Conservation (phyloP, 1,140 invertebrate species). For the Anastatus disparis region DNA sequence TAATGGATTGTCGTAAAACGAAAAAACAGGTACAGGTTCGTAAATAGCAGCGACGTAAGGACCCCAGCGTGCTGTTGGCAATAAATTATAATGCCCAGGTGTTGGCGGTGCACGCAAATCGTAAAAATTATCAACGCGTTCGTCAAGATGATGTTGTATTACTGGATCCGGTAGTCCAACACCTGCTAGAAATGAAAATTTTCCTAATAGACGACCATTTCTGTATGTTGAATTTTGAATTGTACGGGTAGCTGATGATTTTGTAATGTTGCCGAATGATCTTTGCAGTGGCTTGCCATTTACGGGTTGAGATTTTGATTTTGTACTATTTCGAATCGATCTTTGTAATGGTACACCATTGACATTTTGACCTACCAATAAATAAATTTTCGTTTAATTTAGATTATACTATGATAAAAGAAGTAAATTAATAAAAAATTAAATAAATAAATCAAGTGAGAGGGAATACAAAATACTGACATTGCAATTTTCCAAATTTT, state of each 20-base stretch:
- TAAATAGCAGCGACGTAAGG: conserved; percentile 54
- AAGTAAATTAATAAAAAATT: no score
- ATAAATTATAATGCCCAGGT: conserved; percentile 9
- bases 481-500: no score
- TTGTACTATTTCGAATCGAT: not conserved
- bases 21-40: conserved; percentile 46
- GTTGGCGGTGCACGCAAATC: not conserved
- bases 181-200: conserved; percentile 55
- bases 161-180: conserved; percentile 37
- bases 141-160: not conserved
- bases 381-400: no score
- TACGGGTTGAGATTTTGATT: not conserved
- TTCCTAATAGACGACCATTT: conserved; percentile 50
- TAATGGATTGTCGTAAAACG: conserved; percentile 19
- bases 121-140: not conserved
- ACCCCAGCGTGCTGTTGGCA: conserved; percentile 34
- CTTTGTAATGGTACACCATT: not conserved
- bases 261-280: no score
- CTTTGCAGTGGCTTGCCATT: not conserved
- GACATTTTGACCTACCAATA: no score
- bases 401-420: no score
- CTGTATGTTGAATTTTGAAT: conserved; percentile 26
- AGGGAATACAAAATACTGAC: no score
- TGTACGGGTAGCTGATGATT: no score
- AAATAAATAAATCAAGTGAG: no score